phyloP scores from a whole-genome alignment of 1,140 invertebrate genomes.

The Callitettix versicolor region DNA sequence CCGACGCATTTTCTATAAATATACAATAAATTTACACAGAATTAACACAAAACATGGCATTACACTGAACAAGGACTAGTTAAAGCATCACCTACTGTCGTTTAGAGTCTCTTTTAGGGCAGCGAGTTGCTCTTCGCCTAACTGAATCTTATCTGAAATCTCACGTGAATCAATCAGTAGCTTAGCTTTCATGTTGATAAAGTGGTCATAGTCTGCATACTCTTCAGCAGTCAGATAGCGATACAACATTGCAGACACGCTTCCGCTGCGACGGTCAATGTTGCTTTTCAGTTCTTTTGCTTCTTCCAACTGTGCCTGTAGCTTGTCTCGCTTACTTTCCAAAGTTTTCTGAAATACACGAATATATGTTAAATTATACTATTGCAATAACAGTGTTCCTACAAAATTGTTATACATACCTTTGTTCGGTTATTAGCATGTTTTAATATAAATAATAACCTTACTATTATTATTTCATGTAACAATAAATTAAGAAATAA shows the following conservation, averaged over 20 bases:
- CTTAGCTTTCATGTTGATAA: constrained; percentile 87
- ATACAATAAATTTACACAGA: neutral
- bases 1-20: neutral
- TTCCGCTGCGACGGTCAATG: constrained; percentile 69
- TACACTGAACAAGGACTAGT: neutral
- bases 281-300: constrained; percentile 73
- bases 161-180: constrained; percentile 74
- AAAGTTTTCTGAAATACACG: constrained; percentile 53
- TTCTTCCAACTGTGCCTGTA: constrained; percentile 70
- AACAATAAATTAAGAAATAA: too few relatives aligned
- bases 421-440: too few relatives aligned
- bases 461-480: too few relatives aligned
- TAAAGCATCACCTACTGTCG: constrained; percentile 8
- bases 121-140: constrained; percentile 72
- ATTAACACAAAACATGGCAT: neutral
- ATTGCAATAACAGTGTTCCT: too few relatives aligned
- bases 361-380: constrained; percentile 1
- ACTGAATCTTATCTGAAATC: constrained; percentile 76
- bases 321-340: constrained; percentile 65
- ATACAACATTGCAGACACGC: constrained; percentile 59
- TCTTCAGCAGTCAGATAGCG: constrained; percentile 66
- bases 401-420: too few relatives aligned
- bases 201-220: constrained; percentile 75
- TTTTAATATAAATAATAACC: too few relatives aligned
- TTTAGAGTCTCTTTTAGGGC: constrained; percentile 51